A percentile compares a stretch with the other conserved stretches of the same genome.
Conservation (phyloP, 2,113 vertebrate species). For the Silurus glanis region DNA sequence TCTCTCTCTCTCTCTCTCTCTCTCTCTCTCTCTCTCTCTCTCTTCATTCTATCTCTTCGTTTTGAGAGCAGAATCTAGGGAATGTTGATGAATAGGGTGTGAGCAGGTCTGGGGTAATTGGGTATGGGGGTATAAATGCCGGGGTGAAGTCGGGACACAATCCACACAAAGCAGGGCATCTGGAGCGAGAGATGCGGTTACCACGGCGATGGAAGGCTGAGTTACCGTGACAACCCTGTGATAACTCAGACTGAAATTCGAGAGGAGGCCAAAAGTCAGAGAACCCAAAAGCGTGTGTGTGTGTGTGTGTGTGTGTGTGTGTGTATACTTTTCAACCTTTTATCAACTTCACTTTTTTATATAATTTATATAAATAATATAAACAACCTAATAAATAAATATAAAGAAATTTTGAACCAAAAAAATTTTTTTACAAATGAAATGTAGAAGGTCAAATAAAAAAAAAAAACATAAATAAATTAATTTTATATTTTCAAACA, state of each 20-base stretch:
- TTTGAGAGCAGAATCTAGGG: background rate
- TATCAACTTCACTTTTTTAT: too few species aligned
- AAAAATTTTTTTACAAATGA: too few species aligned
- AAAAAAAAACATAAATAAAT: background rate
- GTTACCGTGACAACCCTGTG: conserved; percentile 24
- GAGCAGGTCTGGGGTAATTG: background rate
- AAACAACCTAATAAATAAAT: too few species aligned
- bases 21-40: conserved; percentile 9
- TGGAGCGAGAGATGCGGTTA: conserved; percentile 24
- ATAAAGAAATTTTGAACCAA: too few species aligned
- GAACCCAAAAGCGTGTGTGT: background rate
- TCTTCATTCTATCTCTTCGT: background rate
- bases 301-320: background rate
- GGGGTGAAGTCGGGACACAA: background rate
- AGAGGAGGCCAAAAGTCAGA: background rate
- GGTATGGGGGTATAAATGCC: too few species aligned
- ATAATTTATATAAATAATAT: too few species aligned
- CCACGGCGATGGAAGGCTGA: conserved; percentile 2
- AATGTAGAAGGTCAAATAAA: background rate
- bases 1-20: conserved; percentile 3
- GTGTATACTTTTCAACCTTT: background rate
- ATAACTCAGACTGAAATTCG: conserved; percentile 14
- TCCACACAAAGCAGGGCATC: conserved; percentile 2
- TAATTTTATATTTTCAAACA: background rate
- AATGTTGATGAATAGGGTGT: background rate